These are phyloP conservation scores for Aurelia aurita DNA, from an alignment of 30 jellyfish, hydroid and myxozoan species.

Conservation along the genomic window DNA sequence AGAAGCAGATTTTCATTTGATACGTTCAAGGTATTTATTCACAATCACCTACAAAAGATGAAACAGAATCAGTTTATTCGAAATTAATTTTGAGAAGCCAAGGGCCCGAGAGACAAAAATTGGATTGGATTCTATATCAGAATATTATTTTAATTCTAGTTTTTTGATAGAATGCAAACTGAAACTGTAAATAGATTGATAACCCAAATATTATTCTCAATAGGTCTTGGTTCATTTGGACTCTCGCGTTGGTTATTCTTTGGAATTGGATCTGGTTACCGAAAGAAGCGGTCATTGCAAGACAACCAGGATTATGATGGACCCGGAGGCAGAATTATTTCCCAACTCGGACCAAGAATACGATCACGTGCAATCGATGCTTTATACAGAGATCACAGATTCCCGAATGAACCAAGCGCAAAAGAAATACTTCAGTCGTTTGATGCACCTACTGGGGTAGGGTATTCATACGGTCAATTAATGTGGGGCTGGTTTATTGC, in stretches of 20 bases:
- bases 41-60: too few species aligned
- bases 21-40: too few species aligned
- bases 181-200: too few species aligned
- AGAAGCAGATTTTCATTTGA: too few species aligned
- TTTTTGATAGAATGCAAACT: too few species aligned
- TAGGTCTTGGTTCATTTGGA: slow-evolving; percentile 68
- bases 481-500: slow-evolving; percentile 99
- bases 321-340: slow-evolving; percentile 72
- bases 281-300: slow-evolving; percentile 42
- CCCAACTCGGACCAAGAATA: slow-evolving; percentile 44
- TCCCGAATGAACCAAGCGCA: slow-evolving; percentile 98
- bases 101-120: too few species aligned
- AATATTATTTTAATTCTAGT: too few species aligned
- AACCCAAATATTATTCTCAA: neutral
- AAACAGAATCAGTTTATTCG: too few species aligned
- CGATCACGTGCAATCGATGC: slow-evolving; percentile 91
- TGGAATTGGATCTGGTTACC: slow-evolving; percentile 63
- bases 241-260: slow-evolving; percentile 88
- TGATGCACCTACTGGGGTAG: slow-evolving; percentile 98
- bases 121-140: too few species aligned
- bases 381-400: slow-evolving; percentile 85
- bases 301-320: slow-evolving; percentile 80
- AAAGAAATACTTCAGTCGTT: slow-evolving; percentile 83
- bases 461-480: slow-evolving; percentile 92
- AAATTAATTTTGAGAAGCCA: too few species aligned